phyloP scores from a whole-genome alignment of 2,797 vertebrate species.

The Sebastes hubbsi region DNA sequence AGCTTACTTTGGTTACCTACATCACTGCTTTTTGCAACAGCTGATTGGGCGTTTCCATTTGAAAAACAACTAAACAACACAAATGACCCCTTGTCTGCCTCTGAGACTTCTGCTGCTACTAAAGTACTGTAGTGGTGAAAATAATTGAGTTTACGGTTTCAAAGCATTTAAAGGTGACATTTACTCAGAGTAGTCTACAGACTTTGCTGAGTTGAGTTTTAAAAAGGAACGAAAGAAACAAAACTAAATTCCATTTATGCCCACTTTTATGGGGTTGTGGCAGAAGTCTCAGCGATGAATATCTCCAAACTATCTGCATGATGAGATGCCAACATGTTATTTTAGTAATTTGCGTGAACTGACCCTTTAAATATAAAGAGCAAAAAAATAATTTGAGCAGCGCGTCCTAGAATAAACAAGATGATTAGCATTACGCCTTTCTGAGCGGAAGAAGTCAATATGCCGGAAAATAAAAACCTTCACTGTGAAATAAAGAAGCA shows the following conservation, averaged over 20 bases:
- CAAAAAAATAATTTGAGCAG: slow-evolving; percentile 2
- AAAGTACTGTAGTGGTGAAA: not conserved
- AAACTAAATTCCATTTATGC: not conserved
- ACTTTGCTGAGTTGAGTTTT: not conserved
- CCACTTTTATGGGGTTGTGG: not conserved
- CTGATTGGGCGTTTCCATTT: too few relatives aligned
- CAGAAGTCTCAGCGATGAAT: not conserved
- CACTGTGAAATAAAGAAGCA: slow-evolving; percentile 5
- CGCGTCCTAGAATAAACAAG: slow-evolving; percentile 1
- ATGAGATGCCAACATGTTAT: not conserved
- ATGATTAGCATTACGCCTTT: slow-evolving; percentile 11
- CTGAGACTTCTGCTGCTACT: not conserved
- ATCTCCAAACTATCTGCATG: not conserved
- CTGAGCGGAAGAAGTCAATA: slow-evolving; percentile 5
- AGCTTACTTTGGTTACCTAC: too few relatives aligned
- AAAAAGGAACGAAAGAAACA: not conserved
- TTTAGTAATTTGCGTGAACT: slow-evolving; percentile 2
- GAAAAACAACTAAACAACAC: too few relatives aligned
- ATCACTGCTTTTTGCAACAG: too few relatives aligned
- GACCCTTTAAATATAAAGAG: slow-evolving; percentile 2
- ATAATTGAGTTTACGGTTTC: not conserved
- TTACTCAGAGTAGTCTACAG: not conserved
- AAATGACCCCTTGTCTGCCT: not conserved
- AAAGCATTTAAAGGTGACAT: slow-evolving; percentile 7
- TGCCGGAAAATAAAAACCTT: not conserved